phyloP scores from a whole-genome alignment of 2,113 vertebrate species.

The Bubo bubo region DNA sequence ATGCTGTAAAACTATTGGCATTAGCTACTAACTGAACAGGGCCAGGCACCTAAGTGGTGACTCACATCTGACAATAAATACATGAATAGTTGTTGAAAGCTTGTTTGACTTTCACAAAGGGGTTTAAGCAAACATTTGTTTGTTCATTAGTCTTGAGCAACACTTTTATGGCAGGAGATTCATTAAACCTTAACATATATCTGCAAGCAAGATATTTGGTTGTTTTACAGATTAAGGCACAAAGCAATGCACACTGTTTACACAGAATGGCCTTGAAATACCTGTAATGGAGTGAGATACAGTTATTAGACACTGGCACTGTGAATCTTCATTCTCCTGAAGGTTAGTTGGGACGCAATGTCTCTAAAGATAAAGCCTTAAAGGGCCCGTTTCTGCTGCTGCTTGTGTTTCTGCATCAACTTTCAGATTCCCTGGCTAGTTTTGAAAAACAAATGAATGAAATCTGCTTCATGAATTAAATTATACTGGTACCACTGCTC shows the following conservation, averaged over 20 bases:
- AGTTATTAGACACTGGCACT: constrained; percentile 69
- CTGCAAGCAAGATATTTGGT: constrained; percentile 59
- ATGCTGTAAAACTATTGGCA: constrained; percentile 40
- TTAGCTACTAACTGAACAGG: constrained; percentile 66
- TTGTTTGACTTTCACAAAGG: constrained; percentile 80
- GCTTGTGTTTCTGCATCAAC: constrained; percentile 42
- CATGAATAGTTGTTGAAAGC: constrained; percentile 77
- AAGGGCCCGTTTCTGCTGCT: background rate
- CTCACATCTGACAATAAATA: constrained; percentile 76
- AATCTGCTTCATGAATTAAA: constrained; percentile 62
- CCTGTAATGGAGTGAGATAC: constrained; percentile 76
- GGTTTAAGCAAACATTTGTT: constrained; percentile 78
- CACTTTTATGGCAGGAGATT: constrained; percentile 74
- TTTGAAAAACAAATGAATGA: constrained; percentile 56
- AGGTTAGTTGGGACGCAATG: constrained; percentile 6
- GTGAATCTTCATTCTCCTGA: constrained; percentile 71
- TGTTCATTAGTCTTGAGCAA: constrained; percentile 80
- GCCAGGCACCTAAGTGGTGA: constrained; percentile 69
- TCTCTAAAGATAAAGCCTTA: constrained; percentile 66
- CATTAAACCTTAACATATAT: constrained; percentile 78
- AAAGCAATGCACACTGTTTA: constrained; percentile 61
- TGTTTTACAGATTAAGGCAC: constrained; percentile 76
- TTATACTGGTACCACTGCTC: background rate
- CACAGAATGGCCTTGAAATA: constrained; percentile 70
- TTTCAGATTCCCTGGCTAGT: constrained; percentile 44